A percentile compares a stretch with the other conserved stretches of the same genome.
These are phyloP conservation scores for Nemoura dubitans DNA, from an alignment of 2,888 invertebrate species.

Conservation along the genomic window DNA sequence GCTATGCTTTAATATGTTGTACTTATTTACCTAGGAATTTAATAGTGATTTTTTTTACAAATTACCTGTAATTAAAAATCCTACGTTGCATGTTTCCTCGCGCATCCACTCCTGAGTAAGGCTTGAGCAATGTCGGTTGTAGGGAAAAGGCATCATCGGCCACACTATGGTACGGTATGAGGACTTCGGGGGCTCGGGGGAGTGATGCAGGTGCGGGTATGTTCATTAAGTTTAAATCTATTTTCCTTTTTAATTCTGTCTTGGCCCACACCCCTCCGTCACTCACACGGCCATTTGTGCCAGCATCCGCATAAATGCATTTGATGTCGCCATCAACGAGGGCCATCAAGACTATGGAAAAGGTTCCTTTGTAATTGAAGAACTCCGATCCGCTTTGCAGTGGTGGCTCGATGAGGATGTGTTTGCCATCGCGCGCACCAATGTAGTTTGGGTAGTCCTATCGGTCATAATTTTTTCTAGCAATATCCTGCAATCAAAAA, in stretches of 20 bases:
- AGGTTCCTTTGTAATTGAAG: conserved; percentile 53
- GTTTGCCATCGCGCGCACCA: conserved; percentile 55
- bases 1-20: too few relatives aligned
- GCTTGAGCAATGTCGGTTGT: background rate
- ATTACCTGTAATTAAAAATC: conserved; percentile 40
- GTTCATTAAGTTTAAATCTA: background rate
- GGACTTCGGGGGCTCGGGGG: background rate
- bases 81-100: conserved; percentile 7
- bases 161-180: conserved; percentile 36
- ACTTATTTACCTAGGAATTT: too few relatives aligned
- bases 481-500: background rate
- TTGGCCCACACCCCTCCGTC: conserved; percentile 39
- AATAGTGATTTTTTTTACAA: too few relatives aligned
- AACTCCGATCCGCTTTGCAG: conserved; percentile 52
- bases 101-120: background rate
- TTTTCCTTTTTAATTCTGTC: background rate
- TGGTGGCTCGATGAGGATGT: conserved; percentile 53
- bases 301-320: conserved; percentile 53
- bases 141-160: conserved; percentile 42
- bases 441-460: conserved; percentile 54
- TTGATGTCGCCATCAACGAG: conserved; percentile 52
- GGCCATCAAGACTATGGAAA: conserved; percentile 53
- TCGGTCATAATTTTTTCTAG: conserved; percentile 8
- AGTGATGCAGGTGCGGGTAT: conserved; percentile 17
- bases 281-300: conserved; percentile 50